Conservation (phyloP, 2,888 invertebrate species). For the Bombylius discolor region DNA sequence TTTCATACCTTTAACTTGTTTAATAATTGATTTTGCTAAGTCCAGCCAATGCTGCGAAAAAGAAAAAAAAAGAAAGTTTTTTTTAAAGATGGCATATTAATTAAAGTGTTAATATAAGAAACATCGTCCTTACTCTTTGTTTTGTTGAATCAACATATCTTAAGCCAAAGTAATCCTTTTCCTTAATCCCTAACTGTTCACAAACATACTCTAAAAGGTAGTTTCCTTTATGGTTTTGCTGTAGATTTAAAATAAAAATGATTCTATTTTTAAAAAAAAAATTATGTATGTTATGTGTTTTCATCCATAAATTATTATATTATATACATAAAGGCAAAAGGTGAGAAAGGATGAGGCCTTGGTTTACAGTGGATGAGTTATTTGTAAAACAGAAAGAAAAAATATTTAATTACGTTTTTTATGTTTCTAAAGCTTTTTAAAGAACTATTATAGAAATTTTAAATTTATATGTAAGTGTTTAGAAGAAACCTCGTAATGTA, state of each 20-base stretch:
- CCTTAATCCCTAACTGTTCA: constrained; percentile 76
- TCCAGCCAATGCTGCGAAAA: constrained; percentile 81
- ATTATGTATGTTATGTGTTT: constrained; percentile 1
- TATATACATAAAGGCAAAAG: no score
- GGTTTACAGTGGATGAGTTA: no score
- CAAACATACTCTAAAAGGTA: constrained; percentile 82
- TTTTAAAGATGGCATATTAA: neutral
- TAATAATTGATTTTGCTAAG: constrained; percentile 74
- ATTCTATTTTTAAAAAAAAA: neutral
- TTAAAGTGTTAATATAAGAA: neutral
- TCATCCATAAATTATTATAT: neutral
- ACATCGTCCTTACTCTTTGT: constrained; percentile 55
- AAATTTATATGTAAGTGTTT: no score
- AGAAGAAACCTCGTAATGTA: no score
- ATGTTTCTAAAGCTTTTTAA: no score
- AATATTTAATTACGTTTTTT: no score
- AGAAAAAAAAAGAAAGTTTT: neutral
- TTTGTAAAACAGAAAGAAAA: no score
- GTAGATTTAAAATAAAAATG: constrained; percentile 12
- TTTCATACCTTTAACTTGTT: constrained; percentile 69
- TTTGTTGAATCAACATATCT: constrained; percentile 80
- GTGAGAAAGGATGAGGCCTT: no score
- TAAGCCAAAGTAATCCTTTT: constrained; percentile 89
- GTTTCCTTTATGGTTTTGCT: constrained; percentile 82
- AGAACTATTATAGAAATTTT: no score